Conservation (phyloP, 1,140 invertebrate genomes). For the Brachionus angularis region DNA sequence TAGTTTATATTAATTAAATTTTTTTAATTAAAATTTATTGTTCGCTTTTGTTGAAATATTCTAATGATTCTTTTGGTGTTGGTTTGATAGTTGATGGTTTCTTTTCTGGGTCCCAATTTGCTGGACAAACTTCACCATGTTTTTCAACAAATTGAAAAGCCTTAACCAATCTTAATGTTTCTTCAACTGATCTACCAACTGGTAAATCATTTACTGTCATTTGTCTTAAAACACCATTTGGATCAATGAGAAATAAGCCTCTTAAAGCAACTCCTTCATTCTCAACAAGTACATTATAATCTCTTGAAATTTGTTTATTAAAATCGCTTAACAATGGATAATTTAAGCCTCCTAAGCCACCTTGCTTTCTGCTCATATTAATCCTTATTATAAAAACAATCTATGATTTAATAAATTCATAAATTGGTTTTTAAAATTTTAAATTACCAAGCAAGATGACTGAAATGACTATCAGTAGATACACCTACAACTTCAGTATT, state of each 20-base stretch:
- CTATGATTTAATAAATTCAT: too few species aligned
- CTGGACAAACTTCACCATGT: conserved; percentile 70
- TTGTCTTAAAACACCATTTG: conserved; percentile 64
- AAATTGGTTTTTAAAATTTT: background rate
- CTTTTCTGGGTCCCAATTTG: conserved; percentile 48
- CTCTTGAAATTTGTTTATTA: conserved; percentile 76
- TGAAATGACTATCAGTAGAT: conserved; percentile 90
- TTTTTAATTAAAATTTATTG: background rate
- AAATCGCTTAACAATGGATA: conserved; percentile 90
- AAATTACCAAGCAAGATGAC: conserved; percentile 72
- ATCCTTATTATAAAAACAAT: conserved; percentile 3
- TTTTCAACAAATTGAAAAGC: conserved; percentile 88
- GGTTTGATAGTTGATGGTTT: conserved; percentile 56
- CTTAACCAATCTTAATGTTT: conserved; percentile 80
- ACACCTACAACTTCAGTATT: conserved; percentile 84
- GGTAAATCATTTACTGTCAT: conserved; percentile 70
- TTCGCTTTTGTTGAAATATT: conserved; percentile 56
- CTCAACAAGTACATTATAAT: conserved; percentile 82
- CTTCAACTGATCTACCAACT: conserved; percentile 74
- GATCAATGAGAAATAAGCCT: conserved; percentile 66
- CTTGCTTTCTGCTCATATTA: conserved; percentile 62
- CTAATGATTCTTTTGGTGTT: conserved; percentile 51
- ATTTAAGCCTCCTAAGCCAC: conserved; percentile 80
- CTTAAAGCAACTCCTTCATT: conserved; percentile 77
- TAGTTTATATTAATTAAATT: too few species aligned